Percentiles rank a stretch among this genome's conserved stretches.
Evolutionary conservation across 37 sponge, comb jelly and placozoan species (phyloP).

Genomic region (Corticium candelabrum): DNA sequence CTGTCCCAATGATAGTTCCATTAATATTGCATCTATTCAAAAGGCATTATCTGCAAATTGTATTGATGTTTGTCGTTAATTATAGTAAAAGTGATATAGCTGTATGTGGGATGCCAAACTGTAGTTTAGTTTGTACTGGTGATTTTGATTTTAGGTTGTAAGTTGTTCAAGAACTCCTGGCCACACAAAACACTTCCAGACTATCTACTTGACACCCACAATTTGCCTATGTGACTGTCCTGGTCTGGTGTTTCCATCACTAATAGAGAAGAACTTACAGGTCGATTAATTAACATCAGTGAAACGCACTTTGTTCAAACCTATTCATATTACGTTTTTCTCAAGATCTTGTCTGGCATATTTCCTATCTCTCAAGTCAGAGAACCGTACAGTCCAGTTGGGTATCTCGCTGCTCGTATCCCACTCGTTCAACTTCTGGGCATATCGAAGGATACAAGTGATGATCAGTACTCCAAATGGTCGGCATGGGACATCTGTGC

Average conservation of each 20-base stretch:
- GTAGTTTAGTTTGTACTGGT: neutral
- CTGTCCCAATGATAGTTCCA: no score
- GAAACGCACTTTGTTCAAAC: neutral
- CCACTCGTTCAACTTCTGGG: conserved; percentile 56
- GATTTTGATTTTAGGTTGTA: conserved; percentile 43
- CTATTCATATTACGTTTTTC: neutral
- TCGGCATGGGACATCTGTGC: conserved; percentile 90
- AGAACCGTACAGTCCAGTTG: conserved; percentile 89
- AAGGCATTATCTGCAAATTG: no score
- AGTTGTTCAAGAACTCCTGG: conserved; percentile 94
- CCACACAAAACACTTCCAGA: conserved; percentile 99
- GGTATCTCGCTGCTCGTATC: conserved; percentile 75
- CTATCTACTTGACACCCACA: conserved; percentile 74
- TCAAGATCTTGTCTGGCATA: conserved; percentile 74
- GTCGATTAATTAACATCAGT: conserved; percentile 11
- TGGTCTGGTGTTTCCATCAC: conserved; percentile 89
- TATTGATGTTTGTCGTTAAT: no score
- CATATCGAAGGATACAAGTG: neutral
- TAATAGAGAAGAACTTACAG: conserved; percentile 84
- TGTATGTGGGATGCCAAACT: no score
- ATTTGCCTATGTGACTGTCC: conserved; percentile 94
- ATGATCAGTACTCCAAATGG: neutral
- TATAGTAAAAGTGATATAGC: no score
- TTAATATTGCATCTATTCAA: no score
- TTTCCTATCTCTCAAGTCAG: conserved; percentile 92